Evolutionary conservation across 2,797 vertebrate species (phyloP), one percentile per base, ranked within the genome.

Genomic region (Fundulus diaphanus): DNA sequence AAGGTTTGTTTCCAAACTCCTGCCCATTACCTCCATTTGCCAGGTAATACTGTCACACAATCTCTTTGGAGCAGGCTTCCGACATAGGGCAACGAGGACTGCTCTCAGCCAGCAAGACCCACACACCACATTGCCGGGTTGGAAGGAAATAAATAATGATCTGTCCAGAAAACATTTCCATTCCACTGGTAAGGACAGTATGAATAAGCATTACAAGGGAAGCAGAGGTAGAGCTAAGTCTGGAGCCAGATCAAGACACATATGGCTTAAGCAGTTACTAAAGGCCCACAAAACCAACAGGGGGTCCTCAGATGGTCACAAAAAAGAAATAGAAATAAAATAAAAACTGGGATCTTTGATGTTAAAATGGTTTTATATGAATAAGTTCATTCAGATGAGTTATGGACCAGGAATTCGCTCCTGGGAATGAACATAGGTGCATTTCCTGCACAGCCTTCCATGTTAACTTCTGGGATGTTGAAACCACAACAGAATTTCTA

Each of bases 31-130:
- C 37, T 48, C 68, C 54, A 79, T 84, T 79, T 80, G 81, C 82
- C 83, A 87, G 82, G 72, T 85, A 85, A 86, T 81, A 85, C 88
- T 83, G 80, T 69, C 72, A 87, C 68, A 82, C 72, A 74, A 78
- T 79, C 65, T 59, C 73, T 74, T 54, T 77, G 73, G 40, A 79
- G 72, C 24, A 70, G 51, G 71, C 48, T 73, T 66, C 68, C 4
- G 2, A 68, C 63, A 77, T 49, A 82, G 69, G 78, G 49, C 69
- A 72, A 75, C 29, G 84, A 85, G 83, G 70, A 0, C 15, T 56
- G 0, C 72, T 79, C 61, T 91, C 35, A 82, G 81, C 85, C 80
- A 91, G 81, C 72, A 7, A 82, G 84, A 66, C 76, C n/a, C 66
- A 80, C 68, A 68, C 35, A 35, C 22, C 75, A 63, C 74, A 78